phyloP scores from a whole-genome alignment of 1,140 invertebrate genomes.

The Ridgeia piscesae region DNA sequence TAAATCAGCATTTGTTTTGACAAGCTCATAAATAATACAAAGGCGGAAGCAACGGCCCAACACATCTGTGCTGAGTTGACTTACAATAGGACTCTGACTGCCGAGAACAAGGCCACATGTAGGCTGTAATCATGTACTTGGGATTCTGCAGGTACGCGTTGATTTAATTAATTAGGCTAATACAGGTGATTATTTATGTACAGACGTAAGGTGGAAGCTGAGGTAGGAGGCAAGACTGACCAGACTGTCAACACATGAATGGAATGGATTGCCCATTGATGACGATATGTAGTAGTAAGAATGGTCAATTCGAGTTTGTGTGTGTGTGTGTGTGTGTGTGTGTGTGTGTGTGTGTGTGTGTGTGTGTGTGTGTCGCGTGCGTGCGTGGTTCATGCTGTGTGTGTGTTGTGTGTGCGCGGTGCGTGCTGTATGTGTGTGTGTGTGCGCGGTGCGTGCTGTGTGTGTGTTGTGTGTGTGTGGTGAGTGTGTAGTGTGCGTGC shows the following conservation, averaged over 20 bases:
- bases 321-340: no score
- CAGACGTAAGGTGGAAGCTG: background rate
- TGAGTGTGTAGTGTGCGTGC: no score
- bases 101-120: background rate
- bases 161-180: background rate
- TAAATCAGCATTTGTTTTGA: constrained; percentile 1
- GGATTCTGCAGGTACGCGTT: background rate
- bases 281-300: no score
- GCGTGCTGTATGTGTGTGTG: no score
- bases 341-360: no score
- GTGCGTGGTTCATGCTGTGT: no score
- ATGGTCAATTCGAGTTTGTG: no score
- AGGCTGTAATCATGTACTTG: background rate
- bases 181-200: background rate
- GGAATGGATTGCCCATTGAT: background rate
- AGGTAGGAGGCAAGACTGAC: background rate
- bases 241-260: background rate
- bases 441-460: no score
- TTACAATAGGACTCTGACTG: background rate
- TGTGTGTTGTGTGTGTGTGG: no score
- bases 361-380: no score
- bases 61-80: background rate
- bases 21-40: constrained; percentile 1
- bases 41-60: background rate
- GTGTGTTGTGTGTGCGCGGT: no score